Evolutionary conservation across 2,888 invertebrate species (phyloP).

Genomic region (Leptopilina syphax): DNA sequence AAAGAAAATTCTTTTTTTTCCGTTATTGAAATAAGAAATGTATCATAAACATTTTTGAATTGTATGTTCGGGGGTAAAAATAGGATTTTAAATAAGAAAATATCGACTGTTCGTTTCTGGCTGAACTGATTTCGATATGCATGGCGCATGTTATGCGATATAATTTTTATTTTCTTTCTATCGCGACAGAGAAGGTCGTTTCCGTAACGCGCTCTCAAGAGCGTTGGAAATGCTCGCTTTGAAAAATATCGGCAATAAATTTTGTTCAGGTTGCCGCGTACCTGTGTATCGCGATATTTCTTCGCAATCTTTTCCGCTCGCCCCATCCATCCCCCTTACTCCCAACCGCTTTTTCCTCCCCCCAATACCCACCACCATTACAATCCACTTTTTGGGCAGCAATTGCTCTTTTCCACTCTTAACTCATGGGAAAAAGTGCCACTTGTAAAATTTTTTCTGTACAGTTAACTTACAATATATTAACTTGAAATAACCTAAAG

Average conservation of each 20-base stretch:
- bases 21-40: background rate
- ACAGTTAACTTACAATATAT: slow-evolving; percentile 33
- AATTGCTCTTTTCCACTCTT: slow-evolving; percentile 18
- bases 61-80: background rate
- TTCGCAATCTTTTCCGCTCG: slow-evolving; percentile 41
- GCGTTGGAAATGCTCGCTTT: slow-evolving; percentile 51
- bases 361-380: too few species aligned
- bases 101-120: slow-evolving; percentile 20
- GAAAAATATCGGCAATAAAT: slow-evolving; percentile 56
- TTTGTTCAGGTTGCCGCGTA: slow-evolving; percentile 48
- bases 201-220: slow-evolving; percentile 45
- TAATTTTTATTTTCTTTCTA: slow-evolving; percentile 36
- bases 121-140: slow-evolving; percentile 28
- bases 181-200: slow-evolving; percentile 29
- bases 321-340: background rate
- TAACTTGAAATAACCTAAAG: slow-evolving; percentile 7
- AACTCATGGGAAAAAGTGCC: slow-evolving; percentile 22
- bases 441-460: slow-evolving; percentile 16
- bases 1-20: too few species aligned
- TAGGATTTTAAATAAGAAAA: background rate
- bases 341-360: too few species aligned
- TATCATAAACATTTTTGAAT: background rate
- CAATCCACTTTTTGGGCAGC: slow-evolving; percentile 5
- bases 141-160: slow-evolving; percentile 29
- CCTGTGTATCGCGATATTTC: slow-evolving; percentile 54